Evolutionary conservation across 2,113 vertebrate genomes (phyloP), one percentile per base, ranked within the genome.

Genomic region (Pollachius pollachius): DNA sequence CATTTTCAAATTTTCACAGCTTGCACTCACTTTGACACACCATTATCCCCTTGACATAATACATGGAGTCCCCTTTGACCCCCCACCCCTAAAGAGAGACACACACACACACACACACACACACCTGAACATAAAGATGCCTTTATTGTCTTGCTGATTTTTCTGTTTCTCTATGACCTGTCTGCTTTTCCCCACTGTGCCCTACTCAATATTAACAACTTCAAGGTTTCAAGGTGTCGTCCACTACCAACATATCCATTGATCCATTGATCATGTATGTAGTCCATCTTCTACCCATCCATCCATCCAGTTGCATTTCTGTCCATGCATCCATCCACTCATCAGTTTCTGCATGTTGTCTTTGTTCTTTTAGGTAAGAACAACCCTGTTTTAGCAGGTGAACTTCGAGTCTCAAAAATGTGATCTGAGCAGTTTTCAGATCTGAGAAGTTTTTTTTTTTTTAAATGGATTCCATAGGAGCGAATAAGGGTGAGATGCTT

Each of bases 41-140:
- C 83, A 90, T 90, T 88, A 90, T 89, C 87, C 80, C 75, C 78
- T 82, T 86, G 84, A 89, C 78, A 87, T 87, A 89, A 87, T 85
- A 90, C 84, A 80, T 77, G 74, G 68, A 77, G 79, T 83, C 77
- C 72, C 72, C 16, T 19, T 16, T 27, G 61, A 21, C 21, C 61
- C 21, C 30, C 17, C 61, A 41, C 62, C 25, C 27, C 17, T 16
- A 18, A 8, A 64, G 27, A 64, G 17, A 37, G 16, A 37, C 23
- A 37, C 62, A 64, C 27, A 64, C 62, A 37, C 27, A 64, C 62
- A 64, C 62, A 37, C 13, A 48, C 41, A 48, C 41, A 48, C 37
- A 41, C 37, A 11, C 41, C 41, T 48, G 41, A 48, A 48, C 12
- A 48, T 48, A 48, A 7, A 48, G 41, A 12, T 48, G 9, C 8